Conservation (phyloP, 64 coral and sea anemone genomes). For the Porites lutea region DNA sequence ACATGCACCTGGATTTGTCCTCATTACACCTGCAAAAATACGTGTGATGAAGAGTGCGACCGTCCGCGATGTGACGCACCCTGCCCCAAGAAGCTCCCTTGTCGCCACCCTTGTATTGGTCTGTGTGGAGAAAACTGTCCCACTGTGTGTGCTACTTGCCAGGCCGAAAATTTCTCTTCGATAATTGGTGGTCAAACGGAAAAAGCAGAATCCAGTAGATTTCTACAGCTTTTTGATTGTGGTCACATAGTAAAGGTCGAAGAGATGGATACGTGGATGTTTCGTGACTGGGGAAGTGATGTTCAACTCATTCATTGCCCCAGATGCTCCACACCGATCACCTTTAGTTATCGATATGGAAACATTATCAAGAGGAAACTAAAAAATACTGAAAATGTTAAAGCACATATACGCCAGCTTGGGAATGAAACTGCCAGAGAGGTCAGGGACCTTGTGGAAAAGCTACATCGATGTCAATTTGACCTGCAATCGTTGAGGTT, state of each 20-base stretch:
- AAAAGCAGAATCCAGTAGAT: not conserved
- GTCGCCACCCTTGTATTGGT: constrained; percentile 65
- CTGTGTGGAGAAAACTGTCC: constrained; percentile 78
- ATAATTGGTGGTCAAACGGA: not conserved
- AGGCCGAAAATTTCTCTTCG: constrained; percentile 35
- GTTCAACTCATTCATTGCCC: constrained; percentile 44
- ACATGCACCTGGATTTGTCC: constrained; percentile 63
- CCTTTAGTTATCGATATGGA: constrained; percentile 61
- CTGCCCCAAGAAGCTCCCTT: constrained; percentile 51
- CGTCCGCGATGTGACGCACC: constrained; percentile 53
- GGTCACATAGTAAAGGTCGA: constrained; percentile 45
- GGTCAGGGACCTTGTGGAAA: not conserved
- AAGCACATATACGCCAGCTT: not conserved
- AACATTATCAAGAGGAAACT: constrained; percentile 23
- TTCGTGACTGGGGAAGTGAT: not conserved
- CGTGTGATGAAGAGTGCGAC: constrained; percentile 62
- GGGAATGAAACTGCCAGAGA: not conserved
- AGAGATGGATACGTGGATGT: constrained; percentile 45
- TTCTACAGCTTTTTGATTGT: constrained; percentile 43
- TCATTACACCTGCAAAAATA: constrained; percentile 71
- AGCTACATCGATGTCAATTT: not conserved
- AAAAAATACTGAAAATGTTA: constrained; percentile 1
- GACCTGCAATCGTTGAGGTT: not conserved
- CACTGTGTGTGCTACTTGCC: constrained; percentile 56
- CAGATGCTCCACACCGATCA: constrained; percentile 18